phyloP scores from a whole-genome alignment of 2,113 vertebrate species.

The Eolophus roseicapilla region DNA sequence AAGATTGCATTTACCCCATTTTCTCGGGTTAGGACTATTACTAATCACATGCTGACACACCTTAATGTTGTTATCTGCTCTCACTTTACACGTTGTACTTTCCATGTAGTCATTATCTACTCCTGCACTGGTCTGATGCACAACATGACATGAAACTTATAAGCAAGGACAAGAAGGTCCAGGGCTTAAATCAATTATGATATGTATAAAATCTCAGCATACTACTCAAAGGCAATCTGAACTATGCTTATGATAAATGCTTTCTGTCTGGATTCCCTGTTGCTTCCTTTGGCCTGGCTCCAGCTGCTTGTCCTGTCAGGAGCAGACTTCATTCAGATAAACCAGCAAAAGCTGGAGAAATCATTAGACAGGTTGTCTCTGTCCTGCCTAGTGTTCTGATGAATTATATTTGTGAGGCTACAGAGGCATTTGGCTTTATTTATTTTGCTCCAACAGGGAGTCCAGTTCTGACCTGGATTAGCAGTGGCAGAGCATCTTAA shows the following conservation, averaged over 20 bases:
- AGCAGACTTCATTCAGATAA: background rate
- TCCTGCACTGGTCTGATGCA: background rate
- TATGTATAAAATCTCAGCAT: background rate
- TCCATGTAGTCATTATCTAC: accelerated
- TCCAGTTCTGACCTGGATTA: background rate
- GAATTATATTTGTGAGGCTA: background rate
- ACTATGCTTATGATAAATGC: background rate
- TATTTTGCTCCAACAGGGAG: constrained; percentile 3
- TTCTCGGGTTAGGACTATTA: background rate
- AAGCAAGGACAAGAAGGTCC: background rate
- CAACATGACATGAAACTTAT: background rate
- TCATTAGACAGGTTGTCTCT: background rate
- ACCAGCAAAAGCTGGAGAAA: background rate
- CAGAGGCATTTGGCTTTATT: background rate
- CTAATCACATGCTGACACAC: background rate
- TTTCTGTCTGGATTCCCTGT: background rate
- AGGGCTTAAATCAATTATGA: background rate
- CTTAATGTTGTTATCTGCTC: background rate
- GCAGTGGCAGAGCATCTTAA: background rate
- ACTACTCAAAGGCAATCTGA: background rate
- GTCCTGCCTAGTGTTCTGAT: background rate
- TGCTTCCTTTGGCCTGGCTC: constrained; percentile 5
- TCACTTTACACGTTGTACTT: background rate
- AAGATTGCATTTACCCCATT: background rate
- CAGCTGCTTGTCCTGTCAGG: constrained; percentile 7